phyloP scores from a whole-genome alignment of 2,113 vertebrate genomes.

The Speoplatyrhinus poulsoni region DNA sequence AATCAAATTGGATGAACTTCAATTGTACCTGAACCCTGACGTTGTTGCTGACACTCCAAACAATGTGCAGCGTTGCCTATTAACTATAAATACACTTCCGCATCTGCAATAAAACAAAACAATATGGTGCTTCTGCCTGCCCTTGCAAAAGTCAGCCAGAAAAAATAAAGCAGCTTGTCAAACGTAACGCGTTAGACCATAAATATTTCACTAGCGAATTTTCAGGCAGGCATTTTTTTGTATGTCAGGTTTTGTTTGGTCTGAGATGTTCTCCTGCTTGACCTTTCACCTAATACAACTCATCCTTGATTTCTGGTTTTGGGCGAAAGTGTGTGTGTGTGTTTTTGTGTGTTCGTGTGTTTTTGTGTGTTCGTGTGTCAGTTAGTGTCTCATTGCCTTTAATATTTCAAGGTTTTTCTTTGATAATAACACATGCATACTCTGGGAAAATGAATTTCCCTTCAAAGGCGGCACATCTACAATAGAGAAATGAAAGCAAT shows the following conservation, averaged over 20 bases:
- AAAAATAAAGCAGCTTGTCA: slow-evolving; percentile 52
- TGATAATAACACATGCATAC: slow-evolving; percentile 57
- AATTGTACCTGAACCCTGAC: slow-evolving; percentile 14
- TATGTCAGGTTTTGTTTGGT: slow-evolving; percentile 51
- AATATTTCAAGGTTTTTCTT: slow-evolving; percentile 61
- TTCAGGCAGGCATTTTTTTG: slow-evolving; percentile 2
- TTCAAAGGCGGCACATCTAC: slow-evolving; percentile 59
- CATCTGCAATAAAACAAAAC: slow-evolving; percentile 33
- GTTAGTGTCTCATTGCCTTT: slow-evolving; percentile 39
- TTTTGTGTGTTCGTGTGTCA: slow-evolving; percentile 38
- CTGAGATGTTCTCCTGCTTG: slow-evolving; percentile 32
- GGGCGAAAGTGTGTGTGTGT: slow-evolving; percentile 45
- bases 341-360: no score
- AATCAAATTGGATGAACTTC: not conserved
- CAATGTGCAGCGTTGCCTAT: slow-evolving; percentile 52
- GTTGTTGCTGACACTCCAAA: slow-evolving; percentile 42
- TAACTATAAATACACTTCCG: slow-evolving; percentile 60
- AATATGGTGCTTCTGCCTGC: slow-evolving; percentile 24
- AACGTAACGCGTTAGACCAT: slow-evolving; percentile 35
- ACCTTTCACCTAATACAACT: slow-evolving; percentile 41
- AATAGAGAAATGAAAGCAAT: slow-evolving; percentile 57
- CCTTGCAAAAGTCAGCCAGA: slow-evolving; percentile 16
- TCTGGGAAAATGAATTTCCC: slow-evolving; percentile 48
- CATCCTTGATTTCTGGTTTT: slow-evolving; percentile 42
- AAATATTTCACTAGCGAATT: slow-evolving; percentile 48